These are phyloP conservation scores for Typhlichthys eigenmanni DNA, from an alignment of 2,797 vertebrate species.

Conservation along the genomic window DNA sequence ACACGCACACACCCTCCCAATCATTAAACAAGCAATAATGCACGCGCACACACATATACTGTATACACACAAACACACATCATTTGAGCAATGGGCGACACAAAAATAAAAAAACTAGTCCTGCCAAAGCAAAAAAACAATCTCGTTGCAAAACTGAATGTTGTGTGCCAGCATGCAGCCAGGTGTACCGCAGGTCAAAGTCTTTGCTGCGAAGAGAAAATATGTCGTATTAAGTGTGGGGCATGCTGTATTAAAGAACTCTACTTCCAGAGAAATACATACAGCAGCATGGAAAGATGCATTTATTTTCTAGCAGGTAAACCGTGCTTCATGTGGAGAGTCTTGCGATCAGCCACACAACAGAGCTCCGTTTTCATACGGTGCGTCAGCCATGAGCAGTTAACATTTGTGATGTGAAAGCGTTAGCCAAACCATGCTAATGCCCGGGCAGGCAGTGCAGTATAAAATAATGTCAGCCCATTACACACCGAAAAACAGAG, in stretches of 20 bases:
- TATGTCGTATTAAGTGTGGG: conserved; percentile 40
- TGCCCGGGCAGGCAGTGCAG: conserved; percentile 45
- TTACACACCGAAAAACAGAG: conserved; percentile 33
- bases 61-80: background rate
- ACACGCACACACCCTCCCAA: conserved; percentile 3
- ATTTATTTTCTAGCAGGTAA: conserved; percentile 22
- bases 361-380: conserved; percentile 19
- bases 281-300: conserved; percentile 24
- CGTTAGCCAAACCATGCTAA: conserved; percentile 67
- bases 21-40: background rate
- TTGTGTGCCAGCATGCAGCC: conserved; percentile 55
- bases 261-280: conserved; percentile 3
- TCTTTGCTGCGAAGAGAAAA: conserved; percentile 39
- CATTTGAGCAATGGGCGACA: too few species aligned
- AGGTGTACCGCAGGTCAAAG: conserved; percentile 23
- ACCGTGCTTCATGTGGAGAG: conserved; percentile 26
- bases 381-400: conserved; percentile 24
- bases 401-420: conserved; percentile 49
- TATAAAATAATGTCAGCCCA: conserved; percentile 35
- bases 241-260: conserved; percentile 60
- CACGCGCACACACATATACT: background rate
- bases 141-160: conserved; percentile 10
- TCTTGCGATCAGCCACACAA: conserved; percentile 45
- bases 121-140: conserved; percentile 35
- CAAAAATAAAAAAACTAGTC: conserved; percentile 26